Evolutionary conservation across 2,888 invertebrate species (phyloP).

Genomic region (Boloria selene): DNA sequence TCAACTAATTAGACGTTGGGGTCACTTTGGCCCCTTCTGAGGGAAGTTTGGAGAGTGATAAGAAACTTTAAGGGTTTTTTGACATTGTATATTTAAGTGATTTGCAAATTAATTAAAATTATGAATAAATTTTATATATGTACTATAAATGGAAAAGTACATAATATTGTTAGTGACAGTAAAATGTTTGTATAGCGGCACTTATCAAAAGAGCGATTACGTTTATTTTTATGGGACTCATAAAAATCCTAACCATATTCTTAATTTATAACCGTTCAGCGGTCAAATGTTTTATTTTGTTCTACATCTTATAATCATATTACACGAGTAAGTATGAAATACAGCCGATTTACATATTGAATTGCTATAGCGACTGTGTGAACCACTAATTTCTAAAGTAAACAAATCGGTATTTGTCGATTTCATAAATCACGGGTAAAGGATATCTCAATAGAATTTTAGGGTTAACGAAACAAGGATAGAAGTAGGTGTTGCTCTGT

Average conservation of each 20-base stretch:
- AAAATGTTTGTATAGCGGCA: too few relatives aligned
- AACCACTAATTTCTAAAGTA: slow-evolving; percentile 78
- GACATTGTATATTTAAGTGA: slow-evolving; percentile 19
- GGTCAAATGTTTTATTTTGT: slow-evolving; percentile 36
- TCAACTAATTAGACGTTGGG: slow-evolving; percentile 43
- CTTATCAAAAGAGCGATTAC: background rate
- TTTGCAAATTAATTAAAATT: slow-evolving; percentile 8
- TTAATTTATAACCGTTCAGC: slow-evolving; percentile 29
- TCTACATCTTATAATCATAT: slow-evolving; percentile 43
- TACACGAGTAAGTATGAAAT: slow-evolving; percentile 45
- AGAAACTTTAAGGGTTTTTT: slow-evolving; percentile 34
- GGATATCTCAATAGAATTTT: slow-evolving; percentile 76
- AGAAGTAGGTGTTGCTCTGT: slow-evolving; percentile 27
- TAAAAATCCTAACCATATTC: slow-evolving; percentile 25
- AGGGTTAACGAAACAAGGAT: slow-evolving; percentile 55
- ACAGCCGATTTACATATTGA: slow-evolving; percentile 59
- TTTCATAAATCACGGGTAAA: slow-evolving; percentile 70
- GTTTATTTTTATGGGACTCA: slow-evolving; percentile 6
- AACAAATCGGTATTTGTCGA: slow-evolving; percentile 76
- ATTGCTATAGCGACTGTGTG: slow-evolving; percentile 65
- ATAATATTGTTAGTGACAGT: too few relatives aligned
- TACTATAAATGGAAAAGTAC: too few relatives aligned
- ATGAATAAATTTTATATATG: background rate
- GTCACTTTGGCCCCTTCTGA: slow-evolving; percentile 36
- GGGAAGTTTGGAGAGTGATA: slow-evolving; percentile 34